These are phyloP conservation scores for Petrolisthes manimaculis DNA, from an alignment of 2,888 invertebrate genomes.

Conservation along the genomic window DNA sequence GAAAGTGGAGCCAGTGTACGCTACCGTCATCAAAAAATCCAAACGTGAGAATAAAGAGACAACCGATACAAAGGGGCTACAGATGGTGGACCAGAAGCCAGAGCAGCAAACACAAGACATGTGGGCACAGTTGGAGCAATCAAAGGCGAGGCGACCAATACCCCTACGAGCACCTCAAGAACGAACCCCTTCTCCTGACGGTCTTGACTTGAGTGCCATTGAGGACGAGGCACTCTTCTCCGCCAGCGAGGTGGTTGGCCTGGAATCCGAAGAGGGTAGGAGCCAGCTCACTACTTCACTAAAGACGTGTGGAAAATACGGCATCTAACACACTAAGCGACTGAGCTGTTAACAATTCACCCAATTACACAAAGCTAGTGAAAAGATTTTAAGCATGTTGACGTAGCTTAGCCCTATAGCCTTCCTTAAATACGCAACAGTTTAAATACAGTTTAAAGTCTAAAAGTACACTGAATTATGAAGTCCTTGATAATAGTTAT, in stretches of 20 bases:
- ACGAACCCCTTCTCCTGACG: conserved; percentile 9
- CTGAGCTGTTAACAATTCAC: too few species aligned
- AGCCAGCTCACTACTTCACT: too few species aligned
- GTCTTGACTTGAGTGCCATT: background rate
- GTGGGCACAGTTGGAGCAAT: background rate
- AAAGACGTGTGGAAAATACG: too few species aligned
- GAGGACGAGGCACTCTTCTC: conserved; percentile 30
- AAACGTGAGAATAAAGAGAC: background rate
- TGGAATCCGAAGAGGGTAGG: conserved; percentile 59
- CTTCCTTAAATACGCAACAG: too few species aligned
- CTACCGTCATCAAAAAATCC: conserved; percentile 34
- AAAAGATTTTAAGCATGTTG: too few species aligned
- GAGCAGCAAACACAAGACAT: background rate
- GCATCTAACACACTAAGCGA: too few species aligned
- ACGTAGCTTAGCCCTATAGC: too few species aligned
- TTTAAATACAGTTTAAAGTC: too few species aligned
- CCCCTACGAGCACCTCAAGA: background rate
- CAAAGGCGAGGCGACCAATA: background rate
- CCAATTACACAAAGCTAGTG: too few species aligned
- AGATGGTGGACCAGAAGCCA: background rate
- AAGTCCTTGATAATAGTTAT: too few species aligned
- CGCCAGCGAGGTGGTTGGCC: conserved; percentile 34
- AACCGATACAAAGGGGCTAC: background rate
- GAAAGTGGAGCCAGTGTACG: conserved; percentile 33
- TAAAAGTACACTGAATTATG: too few species aligned